phyloP scores from a whole-genome alignment of 2,113 vertebrate genomes.

The Ramphastos sulfuratus region DNA sequence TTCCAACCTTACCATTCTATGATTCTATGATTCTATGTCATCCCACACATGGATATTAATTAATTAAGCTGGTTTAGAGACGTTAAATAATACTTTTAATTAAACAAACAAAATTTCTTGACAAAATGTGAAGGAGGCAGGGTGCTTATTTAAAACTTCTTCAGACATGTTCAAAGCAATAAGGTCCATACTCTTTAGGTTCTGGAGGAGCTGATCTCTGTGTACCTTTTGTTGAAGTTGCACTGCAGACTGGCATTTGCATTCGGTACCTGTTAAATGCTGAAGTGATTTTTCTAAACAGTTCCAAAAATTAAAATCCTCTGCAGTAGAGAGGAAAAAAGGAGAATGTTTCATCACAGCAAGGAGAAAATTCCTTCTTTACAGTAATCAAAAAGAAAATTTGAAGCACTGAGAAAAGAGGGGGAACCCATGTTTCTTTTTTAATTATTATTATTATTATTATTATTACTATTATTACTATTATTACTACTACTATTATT shows the following conservation, averaged over 20 bases:
- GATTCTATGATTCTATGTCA: too few species aligned
- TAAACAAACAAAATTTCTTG: background rate
- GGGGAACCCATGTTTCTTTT: fast-evolving
- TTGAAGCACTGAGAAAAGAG: background rate
- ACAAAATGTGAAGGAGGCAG: background rate
- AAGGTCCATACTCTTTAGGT: background rate
- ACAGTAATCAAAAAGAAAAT: background rate
- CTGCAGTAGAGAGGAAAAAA: background rate
- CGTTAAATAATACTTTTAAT: background rate
- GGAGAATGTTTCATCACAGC: background rate
- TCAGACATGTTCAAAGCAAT: background rate
- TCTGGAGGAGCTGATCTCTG: background rate
- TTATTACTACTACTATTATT: too few species aligned
- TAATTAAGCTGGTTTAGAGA: background rate
- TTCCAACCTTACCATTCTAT: too few species aligned
- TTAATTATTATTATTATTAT: too few species aligned
- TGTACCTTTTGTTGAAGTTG: background rate
- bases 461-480: background rate
- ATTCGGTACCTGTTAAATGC: background rate
- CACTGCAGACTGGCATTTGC: background rate
- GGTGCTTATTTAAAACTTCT: background rate
- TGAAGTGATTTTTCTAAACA: background rate
- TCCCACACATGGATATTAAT: too few species aligned
- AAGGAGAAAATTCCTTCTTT: background rate
- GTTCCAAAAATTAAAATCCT: background rate